phyloP scores from a whole-genome alignment of 2,113 vertebrate genomes.

The Cromileptes altivelis region DNA sequence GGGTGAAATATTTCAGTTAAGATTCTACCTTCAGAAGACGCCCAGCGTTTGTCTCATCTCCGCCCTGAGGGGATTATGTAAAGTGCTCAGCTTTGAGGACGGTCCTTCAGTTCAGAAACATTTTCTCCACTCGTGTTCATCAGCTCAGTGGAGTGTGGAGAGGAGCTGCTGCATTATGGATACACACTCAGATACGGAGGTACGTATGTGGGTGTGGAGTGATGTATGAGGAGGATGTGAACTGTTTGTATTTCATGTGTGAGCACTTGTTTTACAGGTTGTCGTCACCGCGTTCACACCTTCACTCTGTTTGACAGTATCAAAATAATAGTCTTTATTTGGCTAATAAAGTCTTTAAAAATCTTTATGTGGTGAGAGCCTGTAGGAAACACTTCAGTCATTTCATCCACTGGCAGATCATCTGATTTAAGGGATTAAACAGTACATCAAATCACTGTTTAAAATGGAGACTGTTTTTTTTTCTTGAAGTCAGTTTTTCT shows the following conservation, averaged over 20 bases:
- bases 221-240: conserved; percentile 24
- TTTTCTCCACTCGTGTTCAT: conserved; percentile 27
- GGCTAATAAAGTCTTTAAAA: too few relatives aligned
- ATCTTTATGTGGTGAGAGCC: neutral
- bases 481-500: conserved; percentile 6
- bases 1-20: neutral
- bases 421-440: neutral
- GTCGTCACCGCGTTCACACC: neutral
- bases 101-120: conserved; percentile 36
- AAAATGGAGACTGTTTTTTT: neutral
- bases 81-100: conserved; percentile 44
- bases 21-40: neutral
- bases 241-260: conserved; percentile 3
- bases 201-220: conserved; percentile 14
- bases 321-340: too few relatives aligned
- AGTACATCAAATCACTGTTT: neutral
- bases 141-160: conserved; percentile 37
- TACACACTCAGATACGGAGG: conserved; percentile 11
- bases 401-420: neutral
- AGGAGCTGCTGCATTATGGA: conserved; percentile 57
- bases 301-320: neutral
- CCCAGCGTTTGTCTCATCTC: conserved; percentile 14
- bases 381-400: neutral
- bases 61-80: conserved; percentile 45
- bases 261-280: conserved; percentile 7